Conservation (phyloP, 2,113 vertebrate genomes). For the Brachyistius frenatus region DNA sequence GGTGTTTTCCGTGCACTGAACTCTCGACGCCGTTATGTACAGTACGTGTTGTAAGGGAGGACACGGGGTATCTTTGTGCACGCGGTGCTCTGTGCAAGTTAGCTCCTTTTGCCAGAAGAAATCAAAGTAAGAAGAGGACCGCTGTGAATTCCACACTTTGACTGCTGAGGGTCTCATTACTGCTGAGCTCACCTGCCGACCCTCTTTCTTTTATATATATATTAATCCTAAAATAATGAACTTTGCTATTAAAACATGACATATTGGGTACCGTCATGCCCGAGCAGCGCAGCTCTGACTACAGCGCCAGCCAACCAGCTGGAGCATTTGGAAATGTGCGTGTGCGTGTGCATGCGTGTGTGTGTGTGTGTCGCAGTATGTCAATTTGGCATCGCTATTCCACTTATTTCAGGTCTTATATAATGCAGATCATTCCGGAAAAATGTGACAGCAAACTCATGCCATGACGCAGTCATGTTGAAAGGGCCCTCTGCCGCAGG, state of each 20-base stretch:
- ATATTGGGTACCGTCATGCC: constrained; percentile 1
- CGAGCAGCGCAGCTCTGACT: constrained; percentile 11
- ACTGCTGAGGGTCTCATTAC: background rate
- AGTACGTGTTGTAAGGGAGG: too few relatives aligned
- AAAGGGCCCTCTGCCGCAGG: constrained; percentile 25
- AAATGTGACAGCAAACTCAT: constrained; percentile 49
- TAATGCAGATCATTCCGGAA: constrained; percentile 49
- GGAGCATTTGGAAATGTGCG: constrained; percentile 36
- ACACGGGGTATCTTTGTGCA: background rate
- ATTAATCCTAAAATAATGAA: constrained; percentile 37
- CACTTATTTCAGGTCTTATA: constrained; percentile 49
- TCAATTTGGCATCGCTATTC: constrained; percentile 34
- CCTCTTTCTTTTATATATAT: background rate
- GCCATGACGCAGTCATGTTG: constrained; percentile 44
- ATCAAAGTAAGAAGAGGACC: background rate
- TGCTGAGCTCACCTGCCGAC: background rate
- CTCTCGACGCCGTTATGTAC: background rate
- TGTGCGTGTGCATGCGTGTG: background rate
- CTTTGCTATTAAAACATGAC: constrained; percentile 1
- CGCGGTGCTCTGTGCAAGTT: background rate
- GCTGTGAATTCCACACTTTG: background rate
- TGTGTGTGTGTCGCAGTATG: constrained; percentile 25
- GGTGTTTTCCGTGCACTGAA: background rate
- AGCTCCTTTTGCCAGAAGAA: background rate
- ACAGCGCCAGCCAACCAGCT: constrained; percentile 28